Percentiles rank a stretch among this genome's conserved stretches.
Evolutionary conservation across 2,888 invertebrate species (phyloP).

Genomic region (Sesia bembeciformis): DNA sequence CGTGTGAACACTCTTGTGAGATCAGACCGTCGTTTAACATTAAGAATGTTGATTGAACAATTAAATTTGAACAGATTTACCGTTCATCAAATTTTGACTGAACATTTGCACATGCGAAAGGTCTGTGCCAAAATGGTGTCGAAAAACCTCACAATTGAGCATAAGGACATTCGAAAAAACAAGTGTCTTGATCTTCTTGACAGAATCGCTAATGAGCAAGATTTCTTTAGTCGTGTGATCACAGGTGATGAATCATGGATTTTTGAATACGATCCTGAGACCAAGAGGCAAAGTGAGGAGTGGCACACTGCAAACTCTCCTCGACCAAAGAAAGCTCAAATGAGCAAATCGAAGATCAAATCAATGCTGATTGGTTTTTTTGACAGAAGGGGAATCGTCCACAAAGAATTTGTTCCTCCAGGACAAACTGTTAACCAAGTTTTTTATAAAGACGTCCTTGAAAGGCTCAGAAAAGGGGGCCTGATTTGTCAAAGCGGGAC

Average conservation of each 20-base stretch:
- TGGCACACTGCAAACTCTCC: not conserved
- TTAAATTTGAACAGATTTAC: slow-evolving; percentile 3
- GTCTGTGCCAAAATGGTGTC: not conserved
- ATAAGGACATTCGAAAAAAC: not conserved
- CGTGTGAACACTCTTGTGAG: not conserved
- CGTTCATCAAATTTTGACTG: slow-evolving; percentile 3
- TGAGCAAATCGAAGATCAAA: not conserved
- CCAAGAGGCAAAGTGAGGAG: not conserved
- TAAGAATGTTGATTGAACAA: not conserved
- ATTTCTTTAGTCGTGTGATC: not conserved
- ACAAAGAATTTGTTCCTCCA: not conserved
- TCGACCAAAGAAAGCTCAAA: slow-evolving; percentile 6
- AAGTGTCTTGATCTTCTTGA: not conserved
- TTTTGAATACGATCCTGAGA: slow-evolving; percentile 11
- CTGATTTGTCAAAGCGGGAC: too few relatives aligned
- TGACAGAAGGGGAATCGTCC: not conserved
- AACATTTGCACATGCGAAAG: slow-evolving; percentile 3
- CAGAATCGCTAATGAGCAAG: not conserved
- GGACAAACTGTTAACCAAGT: not conserved
- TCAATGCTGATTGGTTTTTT: not conserved
- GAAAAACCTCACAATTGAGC: not conserved
- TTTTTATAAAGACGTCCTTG: not conserved
- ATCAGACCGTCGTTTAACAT: slow-evolving; percentile 1
- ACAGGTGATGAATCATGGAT: slow-evolving; percentile 7
- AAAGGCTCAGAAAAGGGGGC: not conserved